Base-by-base conservation (phyloP, 2,888 invertebrate genomes). In the Strigamia maritima region DNA sequence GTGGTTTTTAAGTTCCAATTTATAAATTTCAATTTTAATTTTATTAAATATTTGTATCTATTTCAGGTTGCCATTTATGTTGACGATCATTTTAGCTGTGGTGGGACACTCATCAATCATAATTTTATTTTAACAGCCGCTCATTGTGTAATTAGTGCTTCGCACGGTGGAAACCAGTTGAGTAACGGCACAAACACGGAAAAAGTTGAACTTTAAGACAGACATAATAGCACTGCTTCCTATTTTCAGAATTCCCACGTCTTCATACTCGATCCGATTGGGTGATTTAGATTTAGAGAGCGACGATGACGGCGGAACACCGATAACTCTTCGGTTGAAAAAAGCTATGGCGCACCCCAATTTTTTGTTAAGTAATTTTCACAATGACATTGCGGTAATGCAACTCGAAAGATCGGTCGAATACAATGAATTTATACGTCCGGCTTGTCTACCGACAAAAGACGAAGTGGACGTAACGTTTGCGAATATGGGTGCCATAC, bases 401-500 rank as follows among this genome's bases (percentile, higher is more conserved):
- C 35, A 76, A 65, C 54, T 79, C 7, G 79, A 8, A n/a, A 24
- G 16, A 65, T 54, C 54, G 2, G 54, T 79, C 1, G 6, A 10
- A n/a, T 79, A 76, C 40, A 79, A 19, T 22, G 38, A 40, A 7
- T 14, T 10, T n/a, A 70, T 78, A 22, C 16, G n/a, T 6, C 78
- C 78, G 2, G 38, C 38, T 40, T 78, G 78, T 24, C 40, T 78
- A 6, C 78, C 78, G 1, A 12, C 22, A 8, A 22, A n/a, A 35
- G 38, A 10, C 35, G 78, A 78, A 12, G 19, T 38, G 2, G 14
- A 22, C 40, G 14, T 16, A 7, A 78, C 16, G 2, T 78, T 78
- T 35, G 31, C 28, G 6, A 12, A 26, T 14, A 22, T n/a, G n/a
- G 40, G 60, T 2, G 35, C 70, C 6, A 70, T 92, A 83, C 89